A percentile compares a stretch with the other conserved stretches of the same genome.
phyloP scores from a whole-genome alignment of 2,113 vertebrate species.

The Synodontis membranacea region DNA sequence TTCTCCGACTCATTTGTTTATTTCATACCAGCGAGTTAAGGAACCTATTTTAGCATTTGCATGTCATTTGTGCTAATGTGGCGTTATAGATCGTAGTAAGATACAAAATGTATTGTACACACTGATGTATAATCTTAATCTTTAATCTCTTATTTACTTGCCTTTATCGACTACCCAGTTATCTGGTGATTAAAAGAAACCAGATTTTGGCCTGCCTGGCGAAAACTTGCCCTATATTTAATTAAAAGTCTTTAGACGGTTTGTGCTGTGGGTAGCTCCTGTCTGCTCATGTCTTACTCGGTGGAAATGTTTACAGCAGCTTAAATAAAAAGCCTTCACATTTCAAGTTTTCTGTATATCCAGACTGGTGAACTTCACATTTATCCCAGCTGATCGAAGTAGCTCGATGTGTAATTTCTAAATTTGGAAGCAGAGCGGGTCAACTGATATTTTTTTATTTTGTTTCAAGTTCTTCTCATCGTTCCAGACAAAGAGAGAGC shows the following conservation, averaged over 20 bases:
- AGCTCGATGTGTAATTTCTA: background rate
- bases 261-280: background rate
- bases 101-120: background rate
- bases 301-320: constrained; percentile 1
- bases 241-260: background rate
- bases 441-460: background rate
- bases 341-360: background rate
- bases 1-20: background rate
- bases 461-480: background rate
- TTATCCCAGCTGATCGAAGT: background rate
- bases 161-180: background rate
- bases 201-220: background rate
- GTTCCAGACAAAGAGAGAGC: background rate
- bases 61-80: background rate
- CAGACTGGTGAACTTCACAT: background rate
- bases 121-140: too few relatives aligned
- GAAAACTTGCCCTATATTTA: background rate
- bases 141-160: background rate
- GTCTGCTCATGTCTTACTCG: background rate
- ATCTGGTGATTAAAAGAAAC: background rate
- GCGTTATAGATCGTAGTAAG: background rate
- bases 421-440: background rate
- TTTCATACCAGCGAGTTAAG: background rate
- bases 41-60: background rate
- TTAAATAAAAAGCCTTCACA: background rate